phyloP scores from a whole-genome alignment of 92 coral and sea anemone genomes.

The Actinernus sp. region DNA sequence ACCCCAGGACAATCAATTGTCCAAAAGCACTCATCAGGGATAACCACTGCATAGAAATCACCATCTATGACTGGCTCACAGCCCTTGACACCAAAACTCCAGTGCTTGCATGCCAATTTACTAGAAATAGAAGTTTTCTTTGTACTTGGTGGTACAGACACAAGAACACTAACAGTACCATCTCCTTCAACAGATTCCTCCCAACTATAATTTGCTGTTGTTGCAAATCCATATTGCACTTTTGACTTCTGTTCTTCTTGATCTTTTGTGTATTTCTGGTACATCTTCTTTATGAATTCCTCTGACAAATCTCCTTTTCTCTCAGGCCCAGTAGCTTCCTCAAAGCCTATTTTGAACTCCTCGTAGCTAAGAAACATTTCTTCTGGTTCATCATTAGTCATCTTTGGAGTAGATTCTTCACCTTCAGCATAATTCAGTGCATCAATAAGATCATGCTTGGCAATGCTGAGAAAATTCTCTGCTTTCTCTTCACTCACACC shows the following conservation, averaged over 20 bases:
- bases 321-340: constrained; percentile 65
- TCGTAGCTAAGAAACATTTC: constrained; percentile 48
- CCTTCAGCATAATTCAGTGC: constrained; percentile 69
- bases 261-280: constrained; percentile 68
- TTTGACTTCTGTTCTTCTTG: constrained; percentile 64
- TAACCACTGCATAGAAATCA: constrained; percentile 68
- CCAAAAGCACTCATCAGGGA: constrained; percentile 88
- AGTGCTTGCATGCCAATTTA: constrained; percentile 66
- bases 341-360: constrained; percentile 84
- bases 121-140: constrained; percentile 61
- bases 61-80: constrained; percentile 71
- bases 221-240: constrained; percentile 66
- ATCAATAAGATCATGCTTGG: constrained; percentile 67
- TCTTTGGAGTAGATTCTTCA: constrained; percentile 38
- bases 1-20: constrained; percentile 87
- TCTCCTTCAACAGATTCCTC: constrained; percentile 71
- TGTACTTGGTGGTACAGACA: constrained; percentile 70
- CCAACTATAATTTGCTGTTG: constrained; percentile 87
- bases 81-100: constrained; percentile 80
- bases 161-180: constrained; percentile 77
- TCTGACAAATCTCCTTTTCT: constrained; percentile 65
- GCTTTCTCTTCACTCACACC: constrained; percentile 63
- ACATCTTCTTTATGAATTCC: constrained; percentile 83
- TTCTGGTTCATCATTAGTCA: constrained; percentile 5
- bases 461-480: constrained; percentile 47